Percentiles rank a stretch among this genome's conserved stretches.
phyloP scores from a whole-genome alignment of 2,797 vertebrate species.

The Sebastes baramenuke region DNA sequence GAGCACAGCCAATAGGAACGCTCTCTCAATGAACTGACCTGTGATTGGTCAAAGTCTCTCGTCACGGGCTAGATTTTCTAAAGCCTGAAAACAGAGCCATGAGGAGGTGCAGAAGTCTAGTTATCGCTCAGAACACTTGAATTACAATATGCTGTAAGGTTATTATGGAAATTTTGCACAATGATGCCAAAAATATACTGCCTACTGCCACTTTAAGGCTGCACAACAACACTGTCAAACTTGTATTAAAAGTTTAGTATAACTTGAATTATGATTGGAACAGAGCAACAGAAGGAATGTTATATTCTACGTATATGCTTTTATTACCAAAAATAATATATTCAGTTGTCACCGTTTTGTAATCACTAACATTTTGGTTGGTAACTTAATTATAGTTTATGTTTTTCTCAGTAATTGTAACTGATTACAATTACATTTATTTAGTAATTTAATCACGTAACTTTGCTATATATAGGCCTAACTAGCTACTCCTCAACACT shows the following conservation, averaged over 20 bases:
- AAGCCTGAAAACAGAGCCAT: too few relatives aligned
- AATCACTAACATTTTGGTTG: background rate
- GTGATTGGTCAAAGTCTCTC: too few relatives aligned
- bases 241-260: background rate
- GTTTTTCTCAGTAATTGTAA: background rate
- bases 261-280: background rate
- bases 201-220: background rate
- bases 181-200: too few relatives aligned
- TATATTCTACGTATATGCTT: background rate
- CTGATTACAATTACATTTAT: background rate
- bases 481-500: too few relatives aligned
- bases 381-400: background rate
- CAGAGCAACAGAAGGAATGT: background rate
- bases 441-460: background rate
- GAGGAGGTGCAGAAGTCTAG: too few relatives aligned
- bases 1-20: too few relatives aligned
- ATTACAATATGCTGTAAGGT: too few relatives aligned
- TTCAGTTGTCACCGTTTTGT: background rate
- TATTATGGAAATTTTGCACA: too few relatives aligned
- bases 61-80: too few relatives aligned
- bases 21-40: too few relatives aligned
- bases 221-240: background rate
- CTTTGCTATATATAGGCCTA: too few relatives aligned
- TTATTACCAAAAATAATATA: background rate
- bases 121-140: too few relatives aligned